Conservation (phyloP, 2,797 vertebrate species). For the Xenops minutus region DNA sequence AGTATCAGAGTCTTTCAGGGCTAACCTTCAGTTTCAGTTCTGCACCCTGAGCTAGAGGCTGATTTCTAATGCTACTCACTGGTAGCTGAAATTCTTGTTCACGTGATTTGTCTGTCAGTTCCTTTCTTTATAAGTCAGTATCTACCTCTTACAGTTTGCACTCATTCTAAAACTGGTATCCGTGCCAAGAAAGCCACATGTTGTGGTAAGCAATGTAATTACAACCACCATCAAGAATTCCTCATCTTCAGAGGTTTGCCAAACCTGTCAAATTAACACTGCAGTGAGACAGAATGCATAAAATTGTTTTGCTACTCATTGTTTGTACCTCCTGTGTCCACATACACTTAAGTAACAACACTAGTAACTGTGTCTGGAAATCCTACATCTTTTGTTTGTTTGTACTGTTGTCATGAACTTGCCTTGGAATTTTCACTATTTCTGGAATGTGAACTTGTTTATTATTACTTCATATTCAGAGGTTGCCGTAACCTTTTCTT, state of each 20-base stretch:
- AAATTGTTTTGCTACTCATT: background rate
- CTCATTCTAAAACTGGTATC: background rate
- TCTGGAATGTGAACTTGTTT: slow-evolving; percentile 57
- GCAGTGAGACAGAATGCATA: background rate
- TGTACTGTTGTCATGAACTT: background rate
- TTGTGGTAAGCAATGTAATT: background rate
- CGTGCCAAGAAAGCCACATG: background rate
- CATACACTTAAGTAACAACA: background rate
- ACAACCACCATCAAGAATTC: background rate
- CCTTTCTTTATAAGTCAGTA: background rate
- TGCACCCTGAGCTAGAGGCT: background rate
- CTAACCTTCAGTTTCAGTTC: background rate
- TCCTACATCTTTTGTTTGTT: slow-evolving; percentile 2
- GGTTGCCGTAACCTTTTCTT: slow-evolving; percentile 31
- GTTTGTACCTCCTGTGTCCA: background rate
- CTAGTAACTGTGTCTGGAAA: background rate
- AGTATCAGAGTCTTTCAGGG: background rate
- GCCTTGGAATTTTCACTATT: slow-evolving; percentile 41
- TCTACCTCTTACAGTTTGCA: background rate
- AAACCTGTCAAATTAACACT: background rate
- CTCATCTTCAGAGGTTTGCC: background rate
- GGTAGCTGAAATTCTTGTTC: background rate
- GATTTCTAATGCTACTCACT: background rate
- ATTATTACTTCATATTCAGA: slow-evolving; percentile 28
- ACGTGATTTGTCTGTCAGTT: background rate